Percentiles rank a stretch among this genome's conserved stretches.
Evolutionary conservation across 1,140 invertebrate species (phyloP).

Genomic region (Drosophila pseudoobscura): DNA sequence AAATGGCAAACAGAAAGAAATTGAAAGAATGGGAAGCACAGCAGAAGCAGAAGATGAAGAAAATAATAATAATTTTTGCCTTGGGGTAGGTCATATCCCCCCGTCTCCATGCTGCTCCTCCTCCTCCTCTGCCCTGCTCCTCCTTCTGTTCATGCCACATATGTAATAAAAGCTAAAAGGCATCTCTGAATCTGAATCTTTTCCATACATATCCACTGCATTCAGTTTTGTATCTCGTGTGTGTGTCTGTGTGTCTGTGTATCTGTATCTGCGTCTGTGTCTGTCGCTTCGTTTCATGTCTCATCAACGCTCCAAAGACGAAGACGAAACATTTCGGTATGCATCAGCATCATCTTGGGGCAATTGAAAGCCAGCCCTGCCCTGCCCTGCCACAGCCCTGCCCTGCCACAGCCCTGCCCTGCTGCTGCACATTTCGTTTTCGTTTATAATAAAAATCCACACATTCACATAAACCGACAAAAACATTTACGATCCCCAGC

Average conservation of each 20-base stretch:
- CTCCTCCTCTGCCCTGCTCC: no score
- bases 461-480: constrained; percentile 19
- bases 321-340: constrained; percentile 40
- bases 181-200: constrained; percentile 43
- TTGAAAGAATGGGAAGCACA: constrained; percentile 9
- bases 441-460: constrained; percentile 53
- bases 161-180: constrained; percentile 73
- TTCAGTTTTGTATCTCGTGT: constrained; percentile 21
- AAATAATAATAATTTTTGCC: constrained; percentile 77
- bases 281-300: constrained; percentile 67
- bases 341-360: constrained; percentile 57
- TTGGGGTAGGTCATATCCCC: constrained; percentile 74
- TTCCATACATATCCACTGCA: constrained; percentile 13
- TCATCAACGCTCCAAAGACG: constrained; percentile 54
- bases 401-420: neutral
- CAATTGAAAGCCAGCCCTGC: constrained; percentile 16
- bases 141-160: constrained; percentile 15
- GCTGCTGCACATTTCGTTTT: constrained; percentile 55
- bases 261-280: constrained; percentile 28
- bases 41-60: constrained; percentile 35
- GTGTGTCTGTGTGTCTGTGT: constrained; percentile 19
- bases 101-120: constrained; percentile 8
- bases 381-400: neutral
- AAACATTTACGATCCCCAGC: constrained; percentile 33
- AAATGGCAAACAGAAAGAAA: constrained; percentile 36